A percentile compares a stretch with the other conserved stretches of the same genome.
Evolutionary conservation across 2,888 invertebrate species (phyloP).

Genomic region (Cephus pulcher): DNA sequence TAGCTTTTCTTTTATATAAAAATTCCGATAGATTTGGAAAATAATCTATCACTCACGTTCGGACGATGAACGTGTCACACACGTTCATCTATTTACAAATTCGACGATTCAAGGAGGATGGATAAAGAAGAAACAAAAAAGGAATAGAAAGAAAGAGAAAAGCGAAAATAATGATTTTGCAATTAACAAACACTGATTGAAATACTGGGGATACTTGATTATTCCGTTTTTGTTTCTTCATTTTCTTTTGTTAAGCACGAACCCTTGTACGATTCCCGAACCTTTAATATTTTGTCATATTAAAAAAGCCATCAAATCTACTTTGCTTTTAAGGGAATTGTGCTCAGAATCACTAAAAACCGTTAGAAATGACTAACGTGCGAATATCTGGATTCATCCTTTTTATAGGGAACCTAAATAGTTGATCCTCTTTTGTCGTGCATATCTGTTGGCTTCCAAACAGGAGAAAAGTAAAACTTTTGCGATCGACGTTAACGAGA

Average conservation of each 20-base stretch:
- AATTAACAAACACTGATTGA: background rate
- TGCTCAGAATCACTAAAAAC: too few species aligned
- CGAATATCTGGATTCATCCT: background rate
- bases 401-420: background rate
- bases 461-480: background rate
- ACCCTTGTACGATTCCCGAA: constrained; percentile 38
- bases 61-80: constrained; percentile 33
- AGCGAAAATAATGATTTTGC: constrained; percentile 28
- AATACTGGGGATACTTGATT: constrained; percentile 7
- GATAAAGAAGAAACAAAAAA: constrained; percentile 4
- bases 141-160: background rate
- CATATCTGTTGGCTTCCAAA: background rate
- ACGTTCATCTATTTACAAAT: constrained; percentile 15
- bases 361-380: background rate
- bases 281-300: constrained; percentile 35
- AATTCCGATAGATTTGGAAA: constrained; percentile 41
- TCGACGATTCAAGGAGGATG: background rate
- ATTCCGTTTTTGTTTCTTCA: constrained; percentile 32
- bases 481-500: background rate
- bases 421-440: background rate
- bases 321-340: constrained; percentile 9
- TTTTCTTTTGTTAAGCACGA: constrained; percentile 26
- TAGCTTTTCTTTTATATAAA: constrained; percentile 29
- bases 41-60: constrained; percentile 40
- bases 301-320: constrained; percentile 11